Evolutionary conservation across 2,888 invertebrate genomes (phyloP), one percentile per base, ranked within the genome.

Genomic region (Heliconius ethilla): DNA sequence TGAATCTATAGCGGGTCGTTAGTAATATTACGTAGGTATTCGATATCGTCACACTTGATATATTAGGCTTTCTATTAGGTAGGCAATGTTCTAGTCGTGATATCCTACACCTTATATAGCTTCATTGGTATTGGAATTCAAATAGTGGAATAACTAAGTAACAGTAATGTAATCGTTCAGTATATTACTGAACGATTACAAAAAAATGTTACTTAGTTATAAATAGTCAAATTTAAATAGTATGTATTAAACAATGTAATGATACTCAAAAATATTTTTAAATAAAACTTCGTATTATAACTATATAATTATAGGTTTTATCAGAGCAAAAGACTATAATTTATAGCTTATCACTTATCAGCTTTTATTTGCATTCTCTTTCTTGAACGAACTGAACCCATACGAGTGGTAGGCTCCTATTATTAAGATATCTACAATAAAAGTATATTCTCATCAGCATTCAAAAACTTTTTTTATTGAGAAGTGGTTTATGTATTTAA

Each of bases 401-500:
- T 4, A 65, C 3, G 40, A 69, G 40, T 40, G 40, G 3, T 40
- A 45, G 69, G 25, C 69, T 69, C 15, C 18, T 69, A 67, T 25
- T 25, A 40, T 69, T 2, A 25, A 69, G 18, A 25, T n/a, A 25
- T 69, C 40, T 69, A 15, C 40, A 40, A 69, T 45, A 69, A 69
- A 69, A 69, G 15, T 69, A 25, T 40, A 45, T 25, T 72, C 22
- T 33, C 13, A 59, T 29, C 18, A 72, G 7, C 59, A 72, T 76
- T 67, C 22, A 76, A 69, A 73, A 51, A 67, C 25, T 69, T 55
- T 76, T 18, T 70, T 76, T 75, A 81, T 83, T 82, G 81, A 83
- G 84, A 82, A 62, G 73, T 37, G 37, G 33, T 86, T 86, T 88
- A 69, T 82, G 84, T 84, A 85, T 88, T 37, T 89, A 87, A 87